Conservation (phyloP, 1,140 invertebrate genomes). For the Eufriesea mexicana region DNA sequence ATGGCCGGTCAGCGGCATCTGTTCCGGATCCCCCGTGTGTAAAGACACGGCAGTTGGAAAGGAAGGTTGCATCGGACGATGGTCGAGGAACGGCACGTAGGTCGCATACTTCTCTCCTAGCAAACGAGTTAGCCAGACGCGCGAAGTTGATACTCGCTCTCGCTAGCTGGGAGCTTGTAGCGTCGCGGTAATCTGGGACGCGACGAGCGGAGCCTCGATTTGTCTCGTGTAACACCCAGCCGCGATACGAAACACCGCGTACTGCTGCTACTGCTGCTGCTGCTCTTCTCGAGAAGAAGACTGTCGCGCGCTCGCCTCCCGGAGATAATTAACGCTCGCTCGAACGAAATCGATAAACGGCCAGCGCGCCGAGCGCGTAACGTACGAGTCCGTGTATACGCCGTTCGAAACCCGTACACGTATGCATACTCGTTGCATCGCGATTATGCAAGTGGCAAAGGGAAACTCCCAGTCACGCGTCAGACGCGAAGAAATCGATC, state of each 20-base stretch:
- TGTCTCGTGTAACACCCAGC: constrained; percentile 1
- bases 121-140: constrained; percentile 7
- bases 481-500: neutral
- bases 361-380: neutral
- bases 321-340: constrained; percentile 2
- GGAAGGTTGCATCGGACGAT: neutral
- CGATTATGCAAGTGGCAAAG: neutral
- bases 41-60: neutral
- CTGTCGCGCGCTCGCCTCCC: neutral
- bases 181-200: constrained; percentile 9
- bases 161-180: neutral
- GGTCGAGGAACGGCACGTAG: neutral
- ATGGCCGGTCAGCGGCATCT: neutral
- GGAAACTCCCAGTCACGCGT: neutral
- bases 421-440: neutral
- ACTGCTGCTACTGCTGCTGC: neutral
- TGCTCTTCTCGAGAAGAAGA: neutral
- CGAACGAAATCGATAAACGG: neutral
- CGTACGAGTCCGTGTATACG: neutral
- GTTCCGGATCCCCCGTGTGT: no score
- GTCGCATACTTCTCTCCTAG: neutral
- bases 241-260: neutral
- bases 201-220: constrained; percentile 7
- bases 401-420: neutral
- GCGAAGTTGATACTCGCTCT: constrained; percentile 8